Evolutionary conservation across 37 sponge, comb jelly and placozoan genomes (phyloP).

Genomic region (Beroe forskalii): DNA sequence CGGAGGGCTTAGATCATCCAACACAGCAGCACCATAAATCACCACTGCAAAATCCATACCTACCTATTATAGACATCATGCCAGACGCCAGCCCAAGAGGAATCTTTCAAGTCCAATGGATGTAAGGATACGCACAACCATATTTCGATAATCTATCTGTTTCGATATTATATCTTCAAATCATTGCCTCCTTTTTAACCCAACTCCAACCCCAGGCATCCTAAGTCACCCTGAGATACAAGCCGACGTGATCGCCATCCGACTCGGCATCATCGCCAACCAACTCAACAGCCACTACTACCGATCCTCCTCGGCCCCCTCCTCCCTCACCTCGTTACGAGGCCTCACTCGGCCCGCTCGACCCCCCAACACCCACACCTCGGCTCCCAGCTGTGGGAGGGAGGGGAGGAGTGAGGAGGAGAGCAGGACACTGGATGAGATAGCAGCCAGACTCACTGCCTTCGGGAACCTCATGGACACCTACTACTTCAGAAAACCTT

Average conservation of each 20-base stretch:
- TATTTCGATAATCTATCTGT: no score
- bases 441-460: background rate
- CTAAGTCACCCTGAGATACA: slow-evolving; percentile 50
- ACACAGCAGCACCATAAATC: no score
- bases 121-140: no score
- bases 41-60: no score
- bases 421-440: background rate
- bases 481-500: slow-evolving; percentile 39
- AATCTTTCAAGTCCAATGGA: no score
- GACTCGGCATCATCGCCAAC: background rate
- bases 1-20: no score
- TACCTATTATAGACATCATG: no score
- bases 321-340: background rate
- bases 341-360: no score
- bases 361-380: background rate
- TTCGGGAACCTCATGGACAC: background rate
- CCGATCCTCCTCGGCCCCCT: background rate
- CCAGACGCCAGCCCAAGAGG: no score
- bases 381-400: background rate
- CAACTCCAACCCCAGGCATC: background rate
- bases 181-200: no score
- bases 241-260: slow-evolving; percentile 25
- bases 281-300: slow-evolving; percentile 37
- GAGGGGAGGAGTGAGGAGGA: background rate
- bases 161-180: no score